Evolutionary conservation across 2,888 invertebrate species (phyloP).

Genomic region (Xylophagus ater): DNA sequence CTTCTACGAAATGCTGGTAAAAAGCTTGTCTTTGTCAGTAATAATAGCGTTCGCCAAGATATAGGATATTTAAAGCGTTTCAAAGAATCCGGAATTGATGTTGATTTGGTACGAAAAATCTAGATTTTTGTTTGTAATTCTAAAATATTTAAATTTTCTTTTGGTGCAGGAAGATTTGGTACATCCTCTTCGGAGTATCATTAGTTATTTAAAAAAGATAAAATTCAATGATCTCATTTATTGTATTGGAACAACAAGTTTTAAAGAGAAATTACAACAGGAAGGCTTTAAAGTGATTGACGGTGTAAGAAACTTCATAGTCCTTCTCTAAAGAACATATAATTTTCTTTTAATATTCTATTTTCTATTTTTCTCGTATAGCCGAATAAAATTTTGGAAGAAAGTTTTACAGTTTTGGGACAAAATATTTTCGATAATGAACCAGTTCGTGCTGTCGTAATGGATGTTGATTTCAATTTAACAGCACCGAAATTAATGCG

Average conservation of each 20-base stretch:
- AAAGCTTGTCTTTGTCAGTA: conserved; percentile 34
- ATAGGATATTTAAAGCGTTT: conserved; percentile 27
- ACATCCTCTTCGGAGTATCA: conserved; percentile 38
- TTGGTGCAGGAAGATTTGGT: conserved; percentile 25
- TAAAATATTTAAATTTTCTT: neutral
- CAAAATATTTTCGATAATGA: conserved; percentile 26
- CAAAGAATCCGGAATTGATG: conserved; percentile 22
- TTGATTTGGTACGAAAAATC: conserved; percentile 21
- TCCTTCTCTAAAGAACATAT: neutral
- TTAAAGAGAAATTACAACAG: conserved; percentile 32
- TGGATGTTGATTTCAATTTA: conserved; percentile 41
- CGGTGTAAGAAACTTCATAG: conserved; percentile 27
- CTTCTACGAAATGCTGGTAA: conserved; percentile 38
- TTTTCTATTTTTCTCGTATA: conserved; percentile 4
- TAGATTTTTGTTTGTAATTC: neutral
- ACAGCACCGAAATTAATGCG: conserved; percentile 40
- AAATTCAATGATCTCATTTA: conserved; percentile 42
- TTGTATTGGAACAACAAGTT: conserved; percentile 32
- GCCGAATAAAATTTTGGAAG: conserved; percentile 20
- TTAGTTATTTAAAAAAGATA: conserved; percentile 39
- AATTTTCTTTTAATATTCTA: neutral
- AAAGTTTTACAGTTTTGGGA: conserved; percentile 24
- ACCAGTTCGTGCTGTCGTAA: conserved; percentile 40
- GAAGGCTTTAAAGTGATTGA: conserved; percentile 38
- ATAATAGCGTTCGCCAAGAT: conserved; percentile 33